Evolutionary conservation across 2,113 vertebrate genomes (phyloP), one percentile per base, ranked within the genome.

Genomic region (Setophaga coronata): DNA sequence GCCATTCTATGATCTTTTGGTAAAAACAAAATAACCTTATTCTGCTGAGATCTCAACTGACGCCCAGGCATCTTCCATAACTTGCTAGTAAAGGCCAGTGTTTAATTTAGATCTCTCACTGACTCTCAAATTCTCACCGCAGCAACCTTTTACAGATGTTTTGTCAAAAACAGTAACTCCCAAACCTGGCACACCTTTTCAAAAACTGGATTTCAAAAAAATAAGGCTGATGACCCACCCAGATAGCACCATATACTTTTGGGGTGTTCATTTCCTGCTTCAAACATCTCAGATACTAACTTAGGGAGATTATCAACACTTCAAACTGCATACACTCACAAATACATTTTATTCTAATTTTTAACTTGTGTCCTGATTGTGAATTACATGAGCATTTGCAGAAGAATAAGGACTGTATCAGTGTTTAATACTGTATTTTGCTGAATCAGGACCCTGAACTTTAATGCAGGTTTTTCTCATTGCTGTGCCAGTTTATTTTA

Each of bases 401-500:
- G 31, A 74, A 81, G 34, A 95, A 14, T 48, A 87, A 93, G 25
- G 19, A 40, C 38, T 36, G 3, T 54, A 43, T 29, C 58, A 18
- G 16, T 61, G 60, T 58, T 92, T 60, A 71, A 82, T 38, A 34
- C n/a, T 62, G 29, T 20, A 20, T 89, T 87, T 95, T 97, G 92
- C 92, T 96, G 94, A 94, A 90, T 90, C 88, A 94, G 85, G 54
- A 67, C 61, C 60, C 65, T 90, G 80, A 90, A 89, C 85, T 48
- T 89, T 72, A 83, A 82, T 71, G 88, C 92, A 94, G 69, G 76
- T 84, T 96, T 93, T 96, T 57, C 92, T 96, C 90, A 95, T 48
- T 93, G 89, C 94, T 94, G 82, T 66, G 72, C 90, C 85, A 94
- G 90, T 96, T 95, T 87, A 82, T 93, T 93, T 94, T 92, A 92